Percentiles rank a stretch among this genome's conserved stretches.
Evolutionary conservation across 2,113 vertebrate species (phyloP).

Genomic region (Otolemur garnettii): DNA sequence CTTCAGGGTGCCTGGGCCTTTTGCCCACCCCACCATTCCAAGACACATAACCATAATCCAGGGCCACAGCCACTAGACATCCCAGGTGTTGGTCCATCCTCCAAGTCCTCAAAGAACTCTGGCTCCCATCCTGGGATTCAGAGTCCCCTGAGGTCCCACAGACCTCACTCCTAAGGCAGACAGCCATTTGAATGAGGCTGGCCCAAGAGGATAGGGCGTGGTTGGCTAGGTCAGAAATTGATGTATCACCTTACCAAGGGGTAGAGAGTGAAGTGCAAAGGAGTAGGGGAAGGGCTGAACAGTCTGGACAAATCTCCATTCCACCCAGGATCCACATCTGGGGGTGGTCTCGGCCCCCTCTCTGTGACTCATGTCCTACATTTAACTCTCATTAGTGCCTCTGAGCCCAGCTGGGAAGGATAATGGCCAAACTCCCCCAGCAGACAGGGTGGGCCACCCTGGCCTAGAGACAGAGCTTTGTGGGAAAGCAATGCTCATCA

Average conservation of each 20-base stretch:
- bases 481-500: slow-evolving; percentile 65
- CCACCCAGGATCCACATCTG: slow-evolving; percentile 68
- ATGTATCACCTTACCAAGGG: background rate
- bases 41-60: slow-evolving; percentile 2
- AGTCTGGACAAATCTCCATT: slow-evolving; percentile 40
- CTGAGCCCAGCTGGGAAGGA: slow-evolving; percentile 77
- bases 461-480: slow-evolving; percentile 58
- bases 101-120: background rate
- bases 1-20: slow-evolving; percentile 73
- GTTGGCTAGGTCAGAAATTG: slow-evolving; percentile 4
- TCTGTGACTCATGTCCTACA: slow-evolving; percentile 77
- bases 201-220: background rate
- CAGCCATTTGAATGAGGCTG: background rate
- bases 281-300: background rate
- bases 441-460: slow-evolving; percentile 73
- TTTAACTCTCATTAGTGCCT: slow-evolving; percentile 83
- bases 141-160: background rate
- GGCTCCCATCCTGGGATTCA: background rate
- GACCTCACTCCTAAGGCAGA: background rate
- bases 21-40: slow-evolving; percentile 57
- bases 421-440: slow-evolving; percentile 71
- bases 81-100: slow-evolving; percentile 22
- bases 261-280: background rate
- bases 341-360: slow-evolving; percentile 70
- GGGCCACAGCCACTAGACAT: background rate